Percentiles rank a stretch among this genome's conserved stretches.
Conservation (phyloP, 2,113 vertebrate genomes). For the Erythrolamprus reginae region DNA sequence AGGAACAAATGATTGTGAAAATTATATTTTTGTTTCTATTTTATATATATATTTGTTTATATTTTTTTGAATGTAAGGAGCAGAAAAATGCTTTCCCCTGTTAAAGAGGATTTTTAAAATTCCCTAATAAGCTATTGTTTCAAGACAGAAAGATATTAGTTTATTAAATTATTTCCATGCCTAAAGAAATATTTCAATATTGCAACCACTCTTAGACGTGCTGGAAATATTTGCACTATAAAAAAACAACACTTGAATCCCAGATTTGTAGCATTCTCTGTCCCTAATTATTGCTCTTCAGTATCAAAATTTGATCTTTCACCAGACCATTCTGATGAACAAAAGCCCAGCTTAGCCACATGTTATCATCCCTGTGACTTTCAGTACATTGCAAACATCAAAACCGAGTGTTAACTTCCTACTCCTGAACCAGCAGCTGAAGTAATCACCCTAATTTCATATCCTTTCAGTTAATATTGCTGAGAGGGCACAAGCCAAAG, state of each 20-base stretch:
- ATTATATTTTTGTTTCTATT: neutral
- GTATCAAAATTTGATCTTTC: neutral
- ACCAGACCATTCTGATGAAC: neutral
- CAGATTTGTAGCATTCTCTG: neutral
- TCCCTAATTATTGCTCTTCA: neutral
- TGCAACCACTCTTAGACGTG: neutral
- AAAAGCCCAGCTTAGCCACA: neutral
- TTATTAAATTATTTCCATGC: neutral
- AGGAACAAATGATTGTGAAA: neutral
- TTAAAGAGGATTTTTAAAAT: neutral
- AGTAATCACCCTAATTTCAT: neutral
- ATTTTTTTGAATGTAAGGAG: neutral
- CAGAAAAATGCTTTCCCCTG: neutral
- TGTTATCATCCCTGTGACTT: neutral
- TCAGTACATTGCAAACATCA: neutral
- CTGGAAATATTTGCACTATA: neutral
- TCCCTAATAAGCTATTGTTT: neutral
- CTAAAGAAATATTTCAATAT: neutral
- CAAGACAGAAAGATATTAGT: neutral
- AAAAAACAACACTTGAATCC: neutral
- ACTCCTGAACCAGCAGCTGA: neutral
- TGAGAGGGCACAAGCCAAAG: neutral
- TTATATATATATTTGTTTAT: neutral
- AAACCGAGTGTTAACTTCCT: neutral
- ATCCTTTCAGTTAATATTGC: conserved; percentile 3